Conservation (phyloP, 2,113 vertebrate genomes). For the Sylvietta virens region DNA sequence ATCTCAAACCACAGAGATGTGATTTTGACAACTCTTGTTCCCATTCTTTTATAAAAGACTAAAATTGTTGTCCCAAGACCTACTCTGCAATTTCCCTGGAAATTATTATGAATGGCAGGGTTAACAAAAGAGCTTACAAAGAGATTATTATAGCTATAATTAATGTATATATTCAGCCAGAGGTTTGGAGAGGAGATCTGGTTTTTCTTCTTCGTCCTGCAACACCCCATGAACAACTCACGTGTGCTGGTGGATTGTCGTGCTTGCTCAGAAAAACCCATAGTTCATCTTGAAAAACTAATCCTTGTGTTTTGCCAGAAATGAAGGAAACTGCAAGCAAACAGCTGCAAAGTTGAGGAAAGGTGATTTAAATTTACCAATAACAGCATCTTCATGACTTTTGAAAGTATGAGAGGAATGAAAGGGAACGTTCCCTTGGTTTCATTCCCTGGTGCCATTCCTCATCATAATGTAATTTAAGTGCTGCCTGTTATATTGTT, state of each 20-base stretch:
- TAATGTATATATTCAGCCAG: neutral
- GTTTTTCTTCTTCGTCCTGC: neutral
- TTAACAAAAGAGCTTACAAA: neutral
- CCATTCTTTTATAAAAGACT: neutral
- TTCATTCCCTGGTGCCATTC: slow-evolving; percentile 29
- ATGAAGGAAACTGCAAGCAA: neutral
- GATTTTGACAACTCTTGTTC: neutral
- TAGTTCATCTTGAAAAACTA: neutral
- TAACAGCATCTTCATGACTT: neutral
- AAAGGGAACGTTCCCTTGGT: neutral
- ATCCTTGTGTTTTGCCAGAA: slow-evolving; percentile 3
- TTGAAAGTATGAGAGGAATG: slow-evolving; percentile 5
- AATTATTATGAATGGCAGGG: neutral
- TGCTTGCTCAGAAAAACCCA: neutral
- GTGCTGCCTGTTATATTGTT: slow-evolving; percentile 17
- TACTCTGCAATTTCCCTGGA: neutral
- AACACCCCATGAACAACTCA: neutral
- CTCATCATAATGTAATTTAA: slow-evolving; percentile 32
- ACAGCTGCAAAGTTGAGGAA: neutral
- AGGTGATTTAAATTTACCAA: neutral
- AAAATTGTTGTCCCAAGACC: neutral
- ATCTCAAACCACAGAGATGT: neutral
- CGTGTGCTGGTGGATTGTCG: neutral
- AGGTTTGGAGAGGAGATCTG: neutral
- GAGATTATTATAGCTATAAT: neutral